Percentiles rank a stretch among this genome's conserved stretches.
phyloP scores from a whole-genome alignment of 2,888 invertebrate species.

The Halocaridina rubra region DNA sequence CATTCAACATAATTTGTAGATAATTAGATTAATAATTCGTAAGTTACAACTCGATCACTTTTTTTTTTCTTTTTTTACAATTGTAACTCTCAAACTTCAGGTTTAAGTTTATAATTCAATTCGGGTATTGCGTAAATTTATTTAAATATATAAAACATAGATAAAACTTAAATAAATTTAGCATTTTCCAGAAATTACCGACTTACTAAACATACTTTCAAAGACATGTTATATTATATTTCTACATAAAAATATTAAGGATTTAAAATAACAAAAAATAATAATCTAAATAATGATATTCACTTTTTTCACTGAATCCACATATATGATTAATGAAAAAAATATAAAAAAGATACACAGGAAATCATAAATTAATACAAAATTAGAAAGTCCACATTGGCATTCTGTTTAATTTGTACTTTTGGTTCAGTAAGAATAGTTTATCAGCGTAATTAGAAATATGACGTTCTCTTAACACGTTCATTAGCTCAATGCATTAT shows the following conservation, averaged over 20 bases:
- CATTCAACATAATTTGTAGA: too few species aligned
- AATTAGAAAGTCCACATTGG: background rate
- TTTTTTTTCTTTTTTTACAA: too few species aligned
- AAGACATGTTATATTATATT: background rate
- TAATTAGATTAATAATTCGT: too few species aligned
- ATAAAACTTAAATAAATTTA: too few species aligned
- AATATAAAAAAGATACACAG: constrained; percentile 1
- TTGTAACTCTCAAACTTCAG: too few species aligned
- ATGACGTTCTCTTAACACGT: background rate
- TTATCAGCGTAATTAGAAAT: background rate
- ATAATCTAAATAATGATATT: background rate
- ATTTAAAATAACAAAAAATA: background rate
- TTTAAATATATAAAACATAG: too few species aligned
- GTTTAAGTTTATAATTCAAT: too few species aligned
- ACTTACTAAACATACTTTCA: too few species aligned
- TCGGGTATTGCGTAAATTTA: too few species aligned
- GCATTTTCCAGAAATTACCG: too few species aligned
- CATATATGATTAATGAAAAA: background rate
- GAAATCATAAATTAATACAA: background rate
- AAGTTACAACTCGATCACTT: too few species aligned
- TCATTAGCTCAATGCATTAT: background rate
- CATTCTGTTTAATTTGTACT: background rate
- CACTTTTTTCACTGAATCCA: background rate
- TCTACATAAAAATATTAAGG: background rate
- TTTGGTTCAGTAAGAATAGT: background rate